Percentiles rank a stretch among this genome's conserved stretches.
Conservation (phyloP, 2,888 invertebrate species). For the Auanema sp. region DNA sequence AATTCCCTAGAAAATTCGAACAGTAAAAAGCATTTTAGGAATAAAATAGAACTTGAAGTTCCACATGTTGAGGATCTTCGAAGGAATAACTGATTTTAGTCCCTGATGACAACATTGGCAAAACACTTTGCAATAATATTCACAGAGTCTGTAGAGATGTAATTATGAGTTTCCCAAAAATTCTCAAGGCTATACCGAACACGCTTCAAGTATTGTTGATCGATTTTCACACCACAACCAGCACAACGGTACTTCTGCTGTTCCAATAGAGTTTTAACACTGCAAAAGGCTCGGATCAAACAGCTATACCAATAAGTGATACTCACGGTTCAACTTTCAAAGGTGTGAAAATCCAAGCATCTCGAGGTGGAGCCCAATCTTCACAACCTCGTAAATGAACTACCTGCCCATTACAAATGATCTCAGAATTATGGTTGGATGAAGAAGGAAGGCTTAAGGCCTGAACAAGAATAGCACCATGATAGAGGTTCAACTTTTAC, state of each 20-base stretch:
- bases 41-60: constrained; percentile 63
- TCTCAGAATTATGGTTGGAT: constrained; percentile 14
- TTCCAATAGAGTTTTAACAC: constrained; percentile 68
- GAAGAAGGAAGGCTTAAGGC: constrained; percentile 10
- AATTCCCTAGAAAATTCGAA: constrained; percentile 70
- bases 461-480: constrained; percentile 8
- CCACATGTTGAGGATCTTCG: constrained; percentile 68
- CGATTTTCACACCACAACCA: constrained; percentile 81
- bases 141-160: constrained; percentile 71
- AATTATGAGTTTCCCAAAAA: background rate
- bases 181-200: constrained; percentile 69
- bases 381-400: constrained; percentile 16
- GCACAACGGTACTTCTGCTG: constrained; percentile 81
- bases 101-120: constrained; percentile 84
- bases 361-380: constrained; percentile 20
- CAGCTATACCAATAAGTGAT: no score
- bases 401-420: constrained; percentile 6
- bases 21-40: background rate
- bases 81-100: constrained; percentile 74
- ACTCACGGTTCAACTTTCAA: constrained; percentile 12
- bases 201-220: constrained; percentile 73
- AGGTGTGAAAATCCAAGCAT: constrained; percentile 21
- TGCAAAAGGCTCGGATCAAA: no score
- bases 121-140: constrained; percentile 82
- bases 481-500: no score